Evolutionary conservation across 1,140 invertebrate genomes (phyloP).

Genomic region (Anoplophora glabripennis): DNA sequence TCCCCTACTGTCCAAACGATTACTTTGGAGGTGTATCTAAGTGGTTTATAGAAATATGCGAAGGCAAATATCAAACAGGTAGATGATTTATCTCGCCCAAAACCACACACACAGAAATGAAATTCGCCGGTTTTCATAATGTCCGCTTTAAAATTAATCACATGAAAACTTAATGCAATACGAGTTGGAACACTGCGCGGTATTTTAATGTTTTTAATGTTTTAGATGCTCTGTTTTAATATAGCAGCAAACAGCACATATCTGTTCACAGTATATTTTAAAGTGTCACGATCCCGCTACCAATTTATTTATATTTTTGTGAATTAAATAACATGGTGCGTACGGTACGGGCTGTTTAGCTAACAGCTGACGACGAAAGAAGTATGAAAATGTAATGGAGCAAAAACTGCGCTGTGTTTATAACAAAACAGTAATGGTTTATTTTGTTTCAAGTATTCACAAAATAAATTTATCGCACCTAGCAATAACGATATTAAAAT

Average conservation of each 20-base stretch:
- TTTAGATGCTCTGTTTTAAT: conserved; percentile 23
- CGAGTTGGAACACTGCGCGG: no score
- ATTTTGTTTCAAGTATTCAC: neutral
- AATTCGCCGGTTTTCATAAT: no score
- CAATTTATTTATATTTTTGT: conserved; percentile 32
- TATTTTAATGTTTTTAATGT: conserved; percentile 1
- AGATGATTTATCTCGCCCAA: no score
- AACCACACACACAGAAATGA: no score
- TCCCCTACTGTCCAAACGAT: no score
- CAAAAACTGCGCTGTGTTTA: conserved; percentile 14
- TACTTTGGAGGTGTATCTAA: no score
- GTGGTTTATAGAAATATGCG: no score
- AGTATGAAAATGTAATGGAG: conserved; percentile 23
- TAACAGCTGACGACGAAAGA: conserved; percentile 13
- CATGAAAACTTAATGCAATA: no score
- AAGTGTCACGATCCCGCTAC: conserved; percentile 27
- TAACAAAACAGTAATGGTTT: neutral
- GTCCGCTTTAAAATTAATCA: no score
- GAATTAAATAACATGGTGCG: conserved; percentile 26
- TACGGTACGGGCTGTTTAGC: conserved; percentile 21
- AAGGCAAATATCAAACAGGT: no score
- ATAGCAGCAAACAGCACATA: conserved; percentile 24
- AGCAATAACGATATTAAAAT: neutral
- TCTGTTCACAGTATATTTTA: conserved; percentile 34
- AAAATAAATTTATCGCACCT: conserved; percentile 1